phyloP scores from a whole-genome alignment of 2,113 vertebrate species.

The Eptesicus fuscus region DNA sequence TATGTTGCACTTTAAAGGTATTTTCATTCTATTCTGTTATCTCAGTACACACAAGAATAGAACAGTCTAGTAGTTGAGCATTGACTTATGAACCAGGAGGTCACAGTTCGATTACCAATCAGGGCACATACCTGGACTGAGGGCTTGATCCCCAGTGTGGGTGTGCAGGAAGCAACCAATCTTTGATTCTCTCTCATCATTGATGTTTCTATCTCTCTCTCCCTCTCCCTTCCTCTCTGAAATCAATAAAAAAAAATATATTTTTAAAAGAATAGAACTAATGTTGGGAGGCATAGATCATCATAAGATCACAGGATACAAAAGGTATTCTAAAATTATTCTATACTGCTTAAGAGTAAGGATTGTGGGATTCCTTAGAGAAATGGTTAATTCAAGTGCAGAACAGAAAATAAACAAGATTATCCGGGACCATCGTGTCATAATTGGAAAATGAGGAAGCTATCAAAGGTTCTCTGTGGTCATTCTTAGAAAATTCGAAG shows the following conservation, averaged over 20 bases:
- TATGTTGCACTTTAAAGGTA: neutral
- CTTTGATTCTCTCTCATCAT: no score
- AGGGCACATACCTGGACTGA: no score
- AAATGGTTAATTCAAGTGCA: neutral
- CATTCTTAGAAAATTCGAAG: neutral
- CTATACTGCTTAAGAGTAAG: neutral
- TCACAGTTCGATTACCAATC: no score
- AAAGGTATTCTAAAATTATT: neutral
- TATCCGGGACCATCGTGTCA: neutral
- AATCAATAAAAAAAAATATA: no score
- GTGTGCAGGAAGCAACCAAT: no score
- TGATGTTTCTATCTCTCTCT: no score
- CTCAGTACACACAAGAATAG: neutral
- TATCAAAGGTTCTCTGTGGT: neutral
- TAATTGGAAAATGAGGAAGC: neutral
- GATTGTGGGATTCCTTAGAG: neutral
- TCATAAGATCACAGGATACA: neutral
- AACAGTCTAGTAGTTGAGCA: neutral
- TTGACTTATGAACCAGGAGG: no score
- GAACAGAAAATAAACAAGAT: neutral
- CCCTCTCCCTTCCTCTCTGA: no score
- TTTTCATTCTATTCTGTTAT: conserved; percentile 7
- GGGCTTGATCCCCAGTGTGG: no score
- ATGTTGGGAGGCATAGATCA: neutral
- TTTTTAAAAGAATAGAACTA: neutral